These are phyloP conservation scores for Puffinus mauretanicus DNA, from an alignment of 2,113 vertebrate genomes.

Conservation along the genomic window DNA sequence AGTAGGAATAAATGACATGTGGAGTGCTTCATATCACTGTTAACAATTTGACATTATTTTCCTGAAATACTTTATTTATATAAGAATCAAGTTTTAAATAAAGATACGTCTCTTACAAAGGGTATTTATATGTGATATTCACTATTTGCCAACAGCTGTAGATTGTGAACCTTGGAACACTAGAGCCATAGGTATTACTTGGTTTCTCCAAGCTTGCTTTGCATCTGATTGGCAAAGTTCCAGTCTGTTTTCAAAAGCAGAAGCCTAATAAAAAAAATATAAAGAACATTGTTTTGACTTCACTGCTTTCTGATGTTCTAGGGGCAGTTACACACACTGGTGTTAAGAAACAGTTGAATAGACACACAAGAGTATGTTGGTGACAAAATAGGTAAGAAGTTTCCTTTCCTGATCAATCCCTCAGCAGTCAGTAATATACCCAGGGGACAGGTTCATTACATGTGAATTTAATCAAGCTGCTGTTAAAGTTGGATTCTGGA, in stretches of 20 bases:
- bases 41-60: constrained; percentile 45
- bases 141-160: constrained; percentile 27
- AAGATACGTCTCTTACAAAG: constrained; percentile 14
- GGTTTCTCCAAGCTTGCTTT: neutral
- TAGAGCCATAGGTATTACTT: neutral
- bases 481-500: constrained; percentile 22
- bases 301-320: neutral
- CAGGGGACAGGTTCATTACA: neutral
- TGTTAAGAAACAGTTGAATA: neutral
- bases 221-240: constrained; percentile 22
- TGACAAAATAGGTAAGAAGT: neutral
- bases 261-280: neutral
- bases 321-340: neutral
- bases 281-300: neutral
- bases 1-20: constrained; percentile 45
- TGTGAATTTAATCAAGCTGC: constrained; percentile 14
- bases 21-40: constrained; percentile 55
- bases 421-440: neutral
- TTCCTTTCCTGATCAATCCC: neutral
- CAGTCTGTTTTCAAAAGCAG: constrained; percentile 20
- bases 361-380: neutral
- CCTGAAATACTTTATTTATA: constrained; percentile 31
- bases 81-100: constrained; percentile 35
- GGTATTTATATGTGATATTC: constrained; percentile 14
- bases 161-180: neutral